Percentiles rank a stretch among this genome's conserved stretches.
Evolutionary conservation across 2,113 vertebrate genomes (phyloP).

Genomic region (Aleadryas rufinucha): DNA sequence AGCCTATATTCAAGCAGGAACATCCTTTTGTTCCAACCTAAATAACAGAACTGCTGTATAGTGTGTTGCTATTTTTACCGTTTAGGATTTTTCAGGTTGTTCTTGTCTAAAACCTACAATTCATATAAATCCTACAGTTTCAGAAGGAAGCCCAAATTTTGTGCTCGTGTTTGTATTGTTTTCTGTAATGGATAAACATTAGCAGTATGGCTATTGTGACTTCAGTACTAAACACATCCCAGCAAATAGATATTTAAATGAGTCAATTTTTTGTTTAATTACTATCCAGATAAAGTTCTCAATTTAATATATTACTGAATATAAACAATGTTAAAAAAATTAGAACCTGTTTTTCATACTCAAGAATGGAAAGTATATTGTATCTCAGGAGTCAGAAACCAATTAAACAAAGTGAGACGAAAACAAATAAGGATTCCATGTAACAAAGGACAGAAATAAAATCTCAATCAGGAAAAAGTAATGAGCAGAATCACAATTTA

Average conservation of each 20-base stretch:
- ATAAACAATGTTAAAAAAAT: background rate
- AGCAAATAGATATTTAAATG: background rate
- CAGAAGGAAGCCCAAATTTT: background rate
- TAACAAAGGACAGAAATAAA: background rate
- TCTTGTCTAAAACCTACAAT: background rate
- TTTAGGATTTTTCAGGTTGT: background rate
- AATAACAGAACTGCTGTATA: background rate
- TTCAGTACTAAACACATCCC: background rate
- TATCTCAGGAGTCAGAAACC: background rate
- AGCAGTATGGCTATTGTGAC: background rate
- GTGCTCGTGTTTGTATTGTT: background rate
- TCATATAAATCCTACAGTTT: background rate
- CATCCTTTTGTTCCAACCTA: background rate
- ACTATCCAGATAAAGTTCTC: background rate
- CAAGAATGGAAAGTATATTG: background rate
- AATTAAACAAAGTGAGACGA: background rate
- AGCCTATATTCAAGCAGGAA: background rate
- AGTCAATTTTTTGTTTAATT: background rate
- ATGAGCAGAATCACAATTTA: background rate
- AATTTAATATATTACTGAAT: background rate
- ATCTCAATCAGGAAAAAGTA: background rate
- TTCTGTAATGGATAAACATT: background rate
- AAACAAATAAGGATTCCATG: background rate
- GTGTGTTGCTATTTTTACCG: background rate
- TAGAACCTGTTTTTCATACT: background rate